phyloP scores from a whole-genome alignment of 2,888 invertebrate species.

The Gonocerus acuteangulatus region DNA sequence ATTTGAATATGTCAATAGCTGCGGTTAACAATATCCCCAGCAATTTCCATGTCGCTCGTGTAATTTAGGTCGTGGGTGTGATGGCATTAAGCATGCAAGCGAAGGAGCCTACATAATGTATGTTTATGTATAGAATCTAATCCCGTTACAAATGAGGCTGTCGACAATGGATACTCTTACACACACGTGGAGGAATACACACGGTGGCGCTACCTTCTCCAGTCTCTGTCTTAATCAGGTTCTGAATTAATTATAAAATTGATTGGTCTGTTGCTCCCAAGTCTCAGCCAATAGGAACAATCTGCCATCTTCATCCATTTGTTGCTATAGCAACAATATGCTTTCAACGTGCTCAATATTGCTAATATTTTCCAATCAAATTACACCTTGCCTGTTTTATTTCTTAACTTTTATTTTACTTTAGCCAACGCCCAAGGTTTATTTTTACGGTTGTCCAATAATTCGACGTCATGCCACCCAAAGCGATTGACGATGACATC shows the following conservation, averaged over 20 bases:
- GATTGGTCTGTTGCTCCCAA: neutral
- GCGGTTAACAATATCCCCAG: slow-evolving; percentile 34
- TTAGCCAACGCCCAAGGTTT: no score
- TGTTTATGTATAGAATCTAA: slow-evolving; percentile 22
- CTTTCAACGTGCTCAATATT: no score
- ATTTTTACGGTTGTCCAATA: no score
- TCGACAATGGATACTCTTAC: neutral
- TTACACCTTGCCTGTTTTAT: no score
- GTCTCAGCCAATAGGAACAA: no score
- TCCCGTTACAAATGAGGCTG: slow-evolving; percentile 16
- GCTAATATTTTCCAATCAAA: no score
- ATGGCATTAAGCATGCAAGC: slow-evolving; percentile 27
- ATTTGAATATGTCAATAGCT: slow-evolving; percentile 35
- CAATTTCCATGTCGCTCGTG: slow-evolving; percentile 31
- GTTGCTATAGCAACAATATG: no score
- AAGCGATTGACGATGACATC: no score
- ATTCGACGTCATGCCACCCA: no score
- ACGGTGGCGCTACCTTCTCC: neutral
- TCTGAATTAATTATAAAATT: slow-evolving; percentile 20
- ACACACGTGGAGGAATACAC: no score
- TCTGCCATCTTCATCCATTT: no score
- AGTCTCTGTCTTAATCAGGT: neutral
- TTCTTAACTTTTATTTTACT: no score
- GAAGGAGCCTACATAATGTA: slow-evolving; percentile 8
- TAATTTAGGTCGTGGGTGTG: slow-evolving; percentile 27